Evolutionary conservation across 1,140 invertebrate genomes (phyloP).

Genomic region (Branchinecta lynchi): DNA sequence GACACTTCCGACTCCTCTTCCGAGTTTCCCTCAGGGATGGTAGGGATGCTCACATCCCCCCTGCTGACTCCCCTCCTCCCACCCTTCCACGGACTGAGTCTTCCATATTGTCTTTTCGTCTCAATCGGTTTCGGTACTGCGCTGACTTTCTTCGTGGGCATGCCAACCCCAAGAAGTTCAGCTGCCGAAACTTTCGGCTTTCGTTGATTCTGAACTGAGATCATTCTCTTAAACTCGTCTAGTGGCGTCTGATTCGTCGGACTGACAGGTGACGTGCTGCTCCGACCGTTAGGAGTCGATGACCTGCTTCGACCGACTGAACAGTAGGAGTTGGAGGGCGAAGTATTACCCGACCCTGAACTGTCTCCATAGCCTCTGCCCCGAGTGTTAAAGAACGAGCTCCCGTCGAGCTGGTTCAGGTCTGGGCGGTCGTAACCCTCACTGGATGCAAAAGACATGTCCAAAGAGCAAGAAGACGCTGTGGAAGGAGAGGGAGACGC

Average conservation of each 20-base stretch:
- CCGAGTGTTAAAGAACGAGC: neutral
- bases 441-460: neutral
- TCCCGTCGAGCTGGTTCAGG: neutral
- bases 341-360: neutral
- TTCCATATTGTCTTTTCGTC: neutral
- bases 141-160: neutral
- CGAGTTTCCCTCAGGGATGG: neutral
- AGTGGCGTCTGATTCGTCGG: neutral
- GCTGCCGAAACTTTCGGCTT: neutral
- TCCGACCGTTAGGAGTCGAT: neutral
- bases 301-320: neutral
- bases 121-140: neutral
- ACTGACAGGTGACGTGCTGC: neutral
- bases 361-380: neutral
- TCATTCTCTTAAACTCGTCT: conserved; percentile 4
- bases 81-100: neutral
- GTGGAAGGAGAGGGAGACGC: neutral
- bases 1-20: neutral
- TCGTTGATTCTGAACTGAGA: neutral
- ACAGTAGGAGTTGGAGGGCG: neutral
- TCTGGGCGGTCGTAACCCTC: neutral
- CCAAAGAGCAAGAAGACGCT: conserved; percentile 5
- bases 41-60: neutral
- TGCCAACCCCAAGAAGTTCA: neutral
- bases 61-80: neutral